Conservation (phyloP, 1,140 invertebrate genomes). For the Aphaenogaster floridana region DNA sequence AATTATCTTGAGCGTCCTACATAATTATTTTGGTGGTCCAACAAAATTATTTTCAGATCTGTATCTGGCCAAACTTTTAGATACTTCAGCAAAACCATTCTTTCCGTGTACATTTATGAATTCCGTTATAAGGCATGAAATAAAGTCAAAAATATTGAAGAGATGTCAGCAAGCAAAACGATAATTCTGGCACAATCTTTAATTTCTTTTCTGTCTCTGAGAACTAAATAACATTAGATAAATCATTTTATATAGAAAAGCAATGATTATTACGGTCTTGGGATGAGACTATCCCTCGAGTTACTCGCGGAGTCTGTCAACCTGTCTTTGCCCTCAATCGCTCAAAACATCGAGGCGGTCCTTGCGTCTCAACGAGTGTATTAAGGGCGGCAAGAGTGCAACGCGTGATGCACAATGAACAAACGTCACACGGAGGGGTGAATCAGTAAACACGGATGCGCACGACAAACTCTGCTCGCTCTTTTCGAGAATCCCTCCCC, state of each 20-base stretch:
- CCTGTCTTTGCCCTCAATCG: slow-evolving; percentile 75
- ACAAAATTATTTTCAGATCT: too few relatives aligned
- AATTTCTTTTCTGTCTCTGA: neutral
- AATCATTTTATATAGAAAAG: neutral
- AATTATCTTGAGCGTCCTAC: too few relatives aligned
- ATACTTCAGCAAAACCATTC: too few relatives aligned
- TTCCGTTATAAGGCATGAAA: neutral
- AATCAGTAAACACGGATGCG: slow-evolving; percentile 63
- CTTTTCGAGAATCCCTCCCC: slow-evolving; percentile 58
- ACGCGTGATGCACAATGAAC: slow-evolving; percentile 70
- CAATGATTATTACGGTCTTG: slow-evolving; percentile 26
- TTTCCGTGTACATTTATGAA: neutral
- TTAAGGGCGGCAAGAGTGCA: slow-evolving; percentile 72
- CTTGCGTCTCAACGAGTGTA: slow-evolving; percentile 66
- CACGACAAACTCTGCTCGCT: slow-evolving; percentile 42
- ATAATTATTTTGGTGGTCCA: too few relatives aligned
- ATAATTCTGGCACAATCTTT: neutral
- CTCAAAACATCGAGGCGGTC: slow-evolving; percentile 67
- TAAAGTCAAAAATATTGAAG: neutral
- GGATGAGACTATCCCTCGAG: slow-evolving; percentile 38
- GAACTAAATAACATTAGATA: neutral
- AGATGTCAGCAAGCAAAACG: neutral
- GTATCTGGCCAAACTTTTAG: too few relatives aligned
- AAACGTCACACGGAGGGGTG: slow-evolving; percentile 57
- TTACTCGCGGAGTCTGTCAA: slow-evolving; percentile 68